Base-by-base conservation (phyloP, 2,888 invertebrate species). In the Pandemis corylana region DNA sequence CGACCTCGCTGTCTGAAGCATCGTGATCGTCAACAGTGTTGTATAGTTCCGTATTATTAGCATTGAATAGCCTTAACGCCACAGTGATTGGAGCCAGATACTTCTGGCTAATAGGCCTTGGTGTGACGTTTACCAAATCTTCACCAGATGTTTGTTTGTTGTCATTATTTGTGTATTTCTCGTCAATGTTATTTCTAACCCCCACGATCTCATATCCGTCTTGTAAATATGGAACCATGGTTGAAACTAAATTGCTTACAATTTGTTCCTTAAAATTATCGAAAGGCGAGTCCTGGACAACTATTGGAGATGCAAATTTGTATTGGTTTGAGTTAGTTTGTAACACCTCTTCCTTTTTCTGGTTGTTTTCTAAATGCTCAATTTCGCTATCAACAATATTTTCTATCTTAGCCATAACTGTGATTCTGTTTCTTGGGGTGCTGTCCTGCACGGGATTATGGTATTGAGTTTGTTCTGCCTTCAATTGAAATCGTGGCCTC, bases 51-150 rank as follows among this genome's bases (percentile, higher is more conserved):
- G 89, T 88, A 51, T 89, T 84, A 77, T 94, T 93, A 7, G 91
- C 85, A 79, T 93, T 95, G 41, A 95, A 88, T 42, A 96, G 82
- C 80, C 95, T 92, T 28, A 96, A 84, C 46, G 95, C 96, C 13
- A 96, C 96, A 36, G 95, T 96, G 46, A 96, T 94, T 12, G 96
- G 96, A 0, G 95, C 95, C 73, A 96, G 88, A 83, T 95, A 95
- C 62, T 94, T 95, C 51, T 94, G 93, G 78, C 93, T 92, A 36
- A 96, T 83, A 15, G 95, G 95, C 83, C 95, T 90, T 49, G 95
- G 95, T 59, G 96, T 95, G 0, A 95, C 95, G n/a, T 94, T 85
- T 10, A 95, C 85, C 20, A 79, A 80, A 68, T 87, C 83, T 61
- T 83, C 85, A 49, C 81, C 79, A 20, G 80, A 77, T 64, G 80